These are phyloP conservation scores for Tarsius wallacei DNA, from an alignment of 2,797 vertebrate genomes.

Conservation along the genomic window DNA sequence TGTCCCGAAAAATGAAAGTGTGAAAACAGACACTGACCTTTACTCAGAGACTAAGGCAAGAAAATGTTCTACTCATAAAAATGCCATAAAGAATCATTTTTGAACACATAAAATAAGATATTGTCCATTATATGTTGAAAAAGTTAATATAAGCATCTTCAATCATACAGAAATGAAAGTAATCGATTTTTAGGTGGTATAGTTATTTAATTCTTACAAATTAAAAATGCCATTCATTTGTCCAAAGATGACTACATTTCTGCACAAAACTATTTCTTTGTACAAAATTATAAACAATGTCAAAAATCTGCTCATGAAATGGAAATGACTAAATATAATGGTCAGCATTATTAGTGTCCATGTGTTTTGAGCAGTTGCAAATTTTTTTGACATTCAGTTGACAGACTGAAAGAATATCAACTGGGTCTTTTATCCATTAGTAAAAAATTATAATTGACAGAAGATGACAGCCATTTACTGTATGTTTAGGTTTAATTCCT, in stretches of 20 bases:
- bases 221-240: conserved; percentile 7
- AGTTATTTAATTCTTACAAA: conserved; percentile 43
- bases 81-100: conserved; percentile 8
- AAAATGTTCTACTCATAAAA: conserved; percentile 14
- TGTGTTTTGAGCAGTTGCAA: neutral
- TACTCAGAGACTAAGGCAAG: neutral
- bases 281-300: neutral
- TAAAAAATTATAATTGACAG: conserved; percentile 34
- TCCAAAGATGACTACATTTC: neutral
- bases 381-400: neutral
- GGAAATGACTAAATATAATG: neutral
- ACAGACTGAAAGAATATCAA: neutral
- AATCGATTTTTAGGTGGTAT: neutral
- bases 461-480: conserved; percentile 5
- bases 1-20: neutral
- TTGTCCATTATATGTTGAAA: neutral
- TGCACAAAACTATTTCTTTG: neutral
- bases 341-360: neutral
- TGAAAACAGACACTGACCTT: neutral
- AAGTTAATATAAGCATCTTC: neutral
- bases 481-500: conserved; percentile 27
- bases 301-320: neutral
- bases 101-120: neutral
- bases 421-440: neutral
- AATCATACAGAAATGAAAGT: neutral